These are phyloP conservation scores for Dicerorhinus sumatrensis DNA, from an alignment of 2,113 vertebrate species.

Conservation along the genomic window DNA sequence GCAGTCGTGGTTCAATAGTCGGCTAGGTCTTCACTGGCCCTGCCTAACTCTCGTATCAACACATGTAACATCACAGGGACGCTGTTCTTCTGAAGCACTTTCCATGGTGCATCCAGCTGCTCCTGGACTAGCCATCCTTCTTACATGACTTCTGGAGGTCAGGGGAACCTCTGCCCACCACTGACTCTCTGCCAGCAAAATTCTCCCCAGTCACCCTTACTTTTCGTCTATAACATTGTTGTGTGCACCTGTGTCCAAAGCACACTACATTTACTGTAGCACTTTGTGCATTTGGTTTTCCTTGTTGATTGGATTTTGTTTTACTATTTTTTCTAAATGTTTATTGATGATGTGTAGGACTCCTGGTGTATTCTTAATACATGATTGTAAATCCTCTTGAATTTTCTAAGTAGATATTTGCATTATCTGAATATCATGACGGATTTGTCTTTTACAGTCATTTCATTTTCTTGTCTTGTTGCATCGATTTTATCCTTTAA, in stretches of 20 bases:
- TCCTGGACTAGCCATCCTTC: not conserved
- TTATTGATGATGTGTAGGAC: not conserved
- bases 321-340: not conserved
- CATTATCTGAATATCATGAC: not conserved
- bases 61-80: not conserved
- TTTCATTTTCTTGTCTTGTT: slow-evolving; percentile 14
- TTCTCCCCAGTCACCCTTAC: not conserved
- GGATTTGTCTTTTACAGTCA: not conserved
- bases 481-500: not conserved
- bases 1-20: not conserved
- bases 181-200: not conserved
- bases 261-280: not conserved
- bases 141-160: not conserved
- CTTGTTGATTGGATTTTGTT: not conserved
- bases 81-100: not conserved
- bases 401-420: not conserved
- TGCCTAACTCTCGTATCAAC: not conserved
- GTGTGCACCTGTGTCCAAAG: not conserved
- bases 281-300: not conserved
- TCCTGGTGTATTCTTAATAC: not conserved
- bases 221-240: not conserved
- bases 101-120: not conserved
- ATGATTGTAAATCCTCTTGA: not conserved
- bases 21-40: not conserved
- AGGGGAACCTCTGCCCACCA: not conserved